Percentiles rank a stretch among this genome's conserved stretches.
Conservation (phyloP, 1,140 invertebrate species). For the Eulimnadia texana region DNA sequence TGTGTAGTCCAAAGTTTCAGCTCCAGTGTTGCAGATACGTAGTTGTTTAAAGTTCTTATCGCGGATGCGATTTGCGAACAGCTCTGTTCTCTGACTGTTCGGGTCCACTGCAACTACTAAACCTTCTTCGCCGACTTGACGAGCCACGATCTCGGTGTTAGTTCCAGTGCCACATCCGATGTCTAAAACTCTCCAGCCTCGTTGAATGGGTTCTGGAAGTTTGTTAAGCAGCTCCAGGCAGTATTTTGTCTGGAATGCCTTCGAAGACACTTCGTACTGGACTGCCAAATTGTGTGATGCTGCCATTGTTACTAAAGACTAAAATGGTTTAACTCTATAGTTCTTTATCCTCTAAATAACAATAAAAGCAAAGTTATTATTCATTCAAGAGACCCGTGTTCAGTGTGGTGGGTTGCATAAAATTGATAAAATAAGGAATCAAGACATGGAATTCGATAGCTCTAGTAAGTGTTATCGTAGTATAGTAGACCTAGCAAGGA, state of each 20-base stretch:
- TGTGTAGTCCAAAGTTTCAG: neutral
- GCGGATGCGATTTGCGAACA: neutral
- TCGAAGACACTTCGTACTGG: too few species aligned
- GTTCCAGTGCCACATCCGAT: conserved; percentile 1
- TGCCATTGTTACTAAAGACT: too few species aligned
- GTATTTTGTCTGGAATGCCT: neutral
- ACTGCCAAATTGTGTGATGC: too few species aligned
- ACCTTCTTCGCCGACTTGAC: neutral
- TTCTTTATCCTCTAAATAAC: too few species aligned
- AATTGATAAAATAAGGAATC: too few species aligned
- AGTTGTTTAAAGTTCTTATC: neutral
- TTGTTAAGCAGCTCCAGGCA: neutral
- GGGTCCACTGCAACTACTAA: neutral
- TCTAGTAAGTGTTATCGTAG: too few species aligned
- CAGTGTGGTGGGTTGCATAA: too few species aligned
- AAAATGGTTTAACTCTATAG: too few species aligned
- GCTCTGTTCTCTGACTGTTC: neutral
- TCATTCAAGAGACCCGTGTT: too few species aligned
- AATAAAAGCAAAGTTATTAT: too few species aligned
- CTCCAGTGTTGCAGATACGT: neutral
- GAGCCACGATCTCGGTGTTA: neutral
- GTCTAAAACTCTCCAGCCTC: neutral
- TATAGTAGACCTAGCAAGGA: too few species aligned
- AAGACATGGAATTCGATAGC: too few species aligned
- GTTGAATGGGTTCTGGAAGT: neutral